Percentiles rank a stretch among this genome's conserved stretches.
phyloP scores from a whole-genome alignment of 2,888 invertebrate genomes.

The Eilema sororculum region DNA sequence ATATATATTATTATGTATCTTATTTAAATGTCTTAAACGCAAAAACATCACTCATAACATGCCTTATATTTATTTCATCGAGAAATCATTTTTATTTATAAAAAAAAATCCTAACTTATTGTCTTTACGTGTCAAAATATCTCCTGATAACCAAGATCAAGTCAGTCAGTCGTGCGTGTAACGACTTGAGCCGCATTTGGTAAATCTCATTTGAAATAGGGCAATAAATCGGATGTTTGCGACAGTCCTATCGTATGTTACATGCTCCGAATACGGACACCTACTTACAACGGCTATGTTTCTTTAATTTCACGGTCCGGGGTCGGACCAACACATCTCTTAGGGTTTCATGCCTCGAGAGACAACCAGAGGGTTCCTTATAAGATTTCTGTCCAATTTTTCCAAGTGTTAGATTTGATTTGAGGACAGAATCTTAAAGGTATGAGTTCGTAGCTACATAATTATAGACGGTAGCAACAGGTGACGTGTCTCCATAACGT shows the following conservation, averaged over 20 bases:
- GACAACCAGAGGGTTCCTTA: neutral
- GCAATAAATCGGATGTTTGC: neutral
- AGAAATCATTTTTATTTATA: neutral
- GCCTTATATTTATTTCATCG: too few relatives aligned
- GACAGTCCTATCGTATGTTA: conserved; percentile 1
- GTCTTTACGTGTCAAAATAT: neutral
- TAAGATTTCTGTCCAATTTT: neutral
- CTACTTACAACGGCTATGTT: neutral
- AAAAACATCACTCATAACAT: too few relatives aligned
- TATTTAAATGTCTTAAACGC: too few relatives aligned
- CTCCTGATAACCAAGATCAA: neutral
- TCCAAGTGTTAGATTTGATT: neutral
- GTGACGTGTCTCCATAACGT: too few relatives aligned
- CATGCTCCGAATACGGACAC: neutral
- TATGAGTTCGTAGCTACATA: too few relatives aligned
- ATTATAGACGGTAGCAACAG: too few relatives aligned
- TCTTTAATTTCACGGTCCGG: neutral
- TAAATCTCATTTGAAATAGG: conserved; percentile 1
- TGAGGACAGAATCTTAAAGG: too few relatives aligned
- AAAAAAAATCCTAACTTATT: neutral
- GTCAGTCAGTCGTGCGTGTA: neutral
- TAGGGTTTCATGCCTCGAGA: neutral
- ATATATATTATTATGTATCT: too few relatives aligned
- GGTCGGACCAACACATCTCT: conserved; percentile 1
- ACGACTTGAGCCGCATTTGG: conserved; percentile 1